A percentile compares a stretch with the other conserved stretches of the same genome.
phyloP scores from a whole-genome alignment of 2,797 vertebrate genomes.

The Nasua narica region DNA sequence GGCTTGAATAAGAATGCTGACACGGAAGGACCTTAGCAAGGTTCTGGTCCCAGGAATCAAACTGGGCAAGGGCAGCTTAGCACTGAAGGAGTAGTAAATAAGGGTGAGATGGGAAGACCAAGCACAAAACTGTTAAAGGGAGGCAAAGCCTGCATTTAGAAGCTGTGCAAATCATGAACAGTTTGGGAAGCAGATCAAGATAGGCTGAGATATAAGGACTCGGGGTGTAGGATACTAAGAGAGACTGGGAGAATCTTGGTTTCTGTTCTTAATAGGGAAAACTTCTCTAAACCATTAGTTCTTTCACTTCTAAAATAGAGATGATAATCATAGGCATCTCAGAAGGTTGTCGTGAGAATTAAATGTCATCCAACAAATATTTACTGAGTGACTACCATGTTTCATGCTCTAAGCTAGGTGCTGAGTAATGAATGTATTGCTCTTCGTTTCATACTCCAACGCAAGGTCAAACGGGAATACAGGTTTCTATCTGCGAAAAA shows the following conservation, averaged over 20 bases:
- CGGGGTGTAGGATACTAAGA: neutral
- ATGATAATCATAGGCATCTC: neutral
- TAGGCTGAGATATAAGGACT: neutral
- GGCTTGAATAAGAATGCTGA: neutral
- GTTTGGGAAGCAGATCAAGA: neutral
- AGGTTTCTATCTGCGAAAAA: neutral
- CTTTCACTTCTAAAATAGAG: conserved; percentile 9
- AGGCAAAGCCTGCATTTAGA: neutral
- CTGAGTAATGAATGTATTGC: neutral
- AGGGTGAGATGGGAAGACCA: neutral
- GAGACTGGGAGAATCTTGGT: neutral
- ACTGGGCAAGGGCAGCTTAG: neutral
- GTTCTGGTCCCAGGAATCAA: neutral
- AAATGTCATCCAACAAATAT: conserved; percentile 9
- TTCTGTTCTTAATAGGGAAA: conserved; percentile 3
- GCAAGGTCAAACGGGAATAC: neutral
- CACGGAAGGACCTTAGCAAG: neutral
- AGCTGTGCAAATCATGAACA: neutral
- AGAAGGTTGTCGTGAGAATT: neutral
- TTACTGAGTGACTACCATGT: neutral
- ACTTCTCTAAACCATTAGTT: neutral
- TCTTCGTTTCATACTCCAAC: conserved; percentile 8
- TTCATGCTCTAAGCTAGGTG: neutral
- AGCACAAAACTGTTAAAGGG: neutral
- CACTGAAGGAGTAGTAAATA: neutral